phyloP scores from a whole-genome alignment of 2,113 vertebrate genomes.

The Antechinus flavipes region DNA sequence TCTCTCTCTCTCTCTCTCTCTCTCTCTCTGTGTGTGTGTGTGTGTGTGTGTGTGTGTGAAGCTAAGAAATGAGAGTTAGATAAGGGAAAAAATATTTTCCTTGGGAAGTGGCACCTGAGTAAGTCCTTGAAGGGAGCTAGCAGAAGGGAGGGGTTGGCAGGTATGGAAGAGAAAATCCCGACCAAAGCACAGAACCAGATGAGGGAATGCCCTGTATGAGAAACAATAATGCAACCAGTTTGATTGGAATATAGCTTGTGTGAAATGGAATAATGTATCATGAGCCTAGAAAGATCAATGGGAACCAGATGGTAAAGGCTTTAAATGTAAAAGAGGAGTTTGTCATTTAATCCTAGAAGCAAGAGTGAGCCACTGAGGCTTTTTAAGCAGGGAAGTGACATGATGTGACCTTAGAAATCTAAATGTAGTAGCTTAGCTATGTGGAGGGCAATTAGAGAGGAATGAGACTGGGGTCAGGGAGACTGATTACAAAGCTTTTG shows the following conservation, averaged over 20 bases:
- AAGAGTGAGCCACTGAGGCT: neutral
- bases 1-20: too few species aligned
- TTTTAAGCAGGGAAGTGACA: neutral
- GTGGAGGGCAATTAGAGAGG: neutral
- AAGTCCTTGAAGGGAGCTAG: neutral
- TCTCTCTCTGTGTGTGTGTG: too few species aligned
- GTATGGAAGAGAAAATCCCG: neutral
- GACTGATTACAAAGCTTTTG: neutral
- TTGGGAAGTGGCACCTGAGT: neutral
- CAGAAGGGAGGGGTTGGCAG: neutral
- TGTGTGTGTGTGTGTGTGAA: neutral
- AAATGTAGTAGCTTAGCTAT: neutral
- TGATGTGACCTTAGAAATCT: neutral
- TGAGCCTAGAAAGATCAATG: neutral
- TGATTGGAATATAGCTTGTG: neutral
- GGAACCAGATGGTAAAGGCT: neutral
- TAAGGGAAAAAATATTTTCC: neutral
- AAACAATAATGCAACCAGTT: neutral
- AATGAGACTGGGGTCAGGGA: neutral
- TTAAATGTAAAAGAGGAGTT: slow-evolving; percentile 8
- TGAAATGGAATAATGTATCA: neutral
- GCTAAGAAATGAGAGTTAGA: neutral
- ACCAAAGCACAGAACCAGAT: neutral
- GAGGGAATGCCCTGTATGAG: neutral
- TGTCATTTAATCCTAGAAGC: neutral